A percentile compares a stretch with the other conserved stretches of the same genome.
These are phyloP conservation scores for Cricetomys ansorgei DNA, from an alignment of 2,113 vertebrate genomes.

Conservation along the genomic window DNA sequence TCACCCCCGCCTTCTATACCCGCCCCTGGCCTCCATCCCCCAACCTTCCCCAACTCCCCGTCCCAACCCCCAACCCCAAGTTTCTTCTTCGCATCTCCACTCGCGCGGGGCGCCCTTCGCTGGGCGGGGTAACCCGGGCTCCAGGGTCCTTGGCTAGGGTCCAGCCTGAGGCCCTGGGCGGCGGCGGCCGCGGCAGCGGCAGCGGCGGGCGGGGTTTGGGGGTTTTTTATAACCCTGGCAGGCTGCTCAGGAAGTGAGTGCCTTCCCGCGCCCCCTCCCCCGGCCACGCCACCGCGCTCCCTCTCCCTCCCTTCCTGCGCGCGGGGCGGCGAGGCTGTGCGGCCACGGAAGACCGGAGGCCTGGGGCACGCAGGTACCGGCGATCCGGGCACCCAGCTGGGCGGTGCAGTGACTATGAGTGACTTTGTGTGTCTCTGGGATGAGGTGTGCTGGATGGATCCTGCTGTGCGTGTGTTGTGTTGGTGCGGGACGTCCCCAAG, in stretches of 20 bases:
- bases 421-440: neutral
- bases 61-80: neutral
- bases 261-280: slow-evolving; percentile 83
- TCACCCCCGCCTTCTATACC: neutral
- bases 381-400: neutral
- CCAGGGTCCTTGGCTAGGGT: slow-evolving; percentile 63
- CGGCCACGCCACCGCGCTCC: slow-evolving; percentile 79
- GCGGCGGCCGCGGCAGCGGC: slow-evolving; percentile 43
- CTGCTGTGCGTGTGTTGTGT: neutral
- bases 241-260: slow-evolving; percentile 80
- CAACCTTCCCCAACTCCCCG: neutral
- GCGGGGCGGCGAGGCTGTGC: slow-evolving; percentile 65
- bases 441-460: neutral
- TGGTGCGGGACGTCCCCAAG: neutral
- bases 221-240: slow-evolving; percentile 78
- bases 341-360: slow-evolving; percentile 37
- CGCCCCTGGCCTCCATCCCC: neutral
- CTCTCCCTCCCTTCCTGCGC: slow-evolving; percentile 85
- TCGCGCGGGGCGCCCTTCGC: neutral
- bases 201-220: slow-evolving; percentile 82
- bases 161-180: slow-evolving; percentile 65
- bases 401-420: neutral
- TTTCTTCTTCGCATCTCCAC: neutral
- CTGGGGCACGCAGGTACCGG: slow-evolving; percentile 61
- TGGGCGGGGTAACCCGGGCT: slow-evolving; percentile 32